phyloP scores from a whole-genome alignment of 1,140 invertebrate species.

The Pentalonia nigronervosa region DNA sequence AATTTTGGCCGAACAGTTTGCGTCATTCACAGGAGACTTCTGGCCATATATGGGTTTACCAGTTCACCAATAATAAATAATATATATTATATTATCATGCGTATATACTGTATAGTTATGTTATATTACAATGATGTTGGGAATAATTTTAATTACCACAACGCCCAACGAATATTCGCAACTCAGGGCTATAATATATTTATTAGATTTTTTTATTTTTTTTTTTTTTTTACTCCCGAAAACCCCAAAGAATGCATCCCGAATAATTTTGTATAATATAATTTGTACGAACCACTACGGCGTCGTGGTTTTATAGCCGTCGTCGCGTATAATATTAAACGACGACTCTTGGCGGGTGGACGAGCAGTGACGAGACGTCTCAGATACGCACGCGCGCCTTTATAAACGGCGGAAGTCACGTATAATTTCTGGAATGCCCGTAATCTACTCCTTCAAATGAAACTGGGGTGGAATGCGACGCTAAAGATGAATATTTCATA shows the following conservation, averaged over 20 bases:
- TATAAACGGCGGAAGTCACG: neutral
- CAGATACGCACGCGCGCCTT: neutral
- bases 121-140: neutral
- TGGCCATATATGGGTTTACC: neutral
- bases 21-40: neutral
- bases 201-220: conserved; percentile 1
- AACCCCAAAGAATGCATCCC: neutral
- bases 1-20: neutral
- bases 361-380: neutral
- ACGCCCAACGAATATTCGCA: neutral
- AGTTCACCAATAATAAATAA: neutral
- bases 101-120: neutral
- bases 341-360: neutral
- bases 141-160: neutral
- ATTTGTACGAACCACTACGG: neutral
- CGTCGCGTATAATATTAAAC: neutral
- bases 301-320: neutral
- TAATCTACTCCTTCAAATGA: neutral
- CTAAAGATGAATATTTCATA: conserved; percentile 22
- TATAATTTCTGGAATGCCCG: conserved; percentile 17
- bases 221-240: neutral
- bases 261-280: conserved; percentile 3
- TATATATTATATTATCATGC: neutral
- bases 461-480: conserved; percentile 29
- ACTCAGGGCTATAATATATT: neutral